Evolutionary conservation across 2,113 vertebrate species (phyloP).

Genomic region (Stictonetta naevosa): DNA sequence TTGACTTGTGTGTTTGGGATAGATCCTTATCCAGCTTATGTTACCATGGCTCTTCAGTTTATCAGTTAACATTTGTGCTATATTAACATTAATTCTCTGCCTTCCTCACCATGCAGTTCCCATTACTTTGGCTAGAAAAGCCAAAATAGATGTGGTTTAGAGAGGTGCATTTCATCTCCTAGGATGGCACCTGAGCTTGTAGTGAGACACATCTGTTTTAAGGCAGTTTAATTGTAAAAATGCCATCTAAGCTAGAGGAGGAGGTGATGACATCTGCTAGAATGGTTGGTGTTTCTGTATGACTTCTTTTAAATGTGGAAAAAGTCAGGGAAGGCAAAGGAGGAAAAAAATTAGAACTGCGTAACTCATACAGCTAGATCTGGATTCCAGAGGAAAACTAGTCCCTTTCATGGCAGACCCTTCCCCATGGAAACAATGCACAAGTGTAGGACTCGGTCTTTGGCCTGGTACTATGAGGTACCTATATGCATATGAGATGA

Average conservation of each 20-base stretch:
- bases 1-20: not conserved
- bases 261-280: not conserved
- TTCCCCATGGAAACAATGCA: not conserved
- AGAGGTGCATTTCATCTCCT: not conserved
- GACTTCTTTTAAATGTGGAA: not conserved
- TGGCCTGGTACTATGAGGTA: not conserved
- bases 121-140: not conserved
- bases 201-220: not conserved
- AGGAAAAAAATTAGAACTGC: not conserved
- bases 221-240: not conserved
- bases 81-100: not conserved
- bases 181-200: not conserved
- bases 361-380: too few relatives aligned
- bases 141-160: not conserved
- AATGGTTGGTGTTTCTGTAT: not conserved
- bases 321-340: not conserved
- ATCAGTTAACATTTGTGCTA: not conserved
- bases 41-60: not conserved
- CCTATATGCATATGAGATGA: fast-evolving
- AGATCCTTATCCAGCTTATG: not conserved
- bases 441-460: not conserved
- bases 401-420: not conserved
- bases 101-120: not conserved
- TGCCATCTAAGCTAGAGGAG: not conserved
- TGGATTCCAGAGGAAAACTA: not conserved